Evolutionary conservation across 1,140 invertebrate species (phyloP), one percentile per base, ranked within the genome.

Genomic region (Cydia fagiglandana): DNA sequence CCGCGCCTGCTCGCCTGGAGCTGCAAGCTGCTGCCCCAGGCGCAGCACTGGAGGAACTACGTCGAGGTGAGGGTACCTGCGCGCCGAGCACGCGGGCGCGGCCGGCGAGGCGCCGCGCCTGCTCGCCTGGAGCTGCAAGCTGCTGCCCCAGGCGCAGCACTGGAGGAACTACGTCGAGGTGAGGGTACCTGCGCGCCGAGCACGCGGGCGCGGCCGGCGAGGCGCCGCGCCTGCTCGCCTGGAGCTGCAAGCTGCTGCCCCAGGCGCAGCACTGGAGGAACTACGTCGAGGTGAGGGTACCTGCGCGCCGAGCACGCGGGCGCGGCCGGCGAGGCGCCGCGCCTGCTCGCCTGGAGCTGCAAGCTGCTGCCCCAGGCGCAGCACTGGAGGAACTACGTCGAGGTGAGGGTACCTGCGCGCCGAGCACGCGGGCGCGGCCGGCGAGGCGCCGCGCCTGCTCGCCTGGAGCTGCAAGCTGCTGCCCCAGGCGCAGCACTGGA

Each of bases 81-180:
- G 15, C 6, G 53, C 0, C 53, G 7, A 2, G 47, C 3, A 9
- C 47, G 47, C 47, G 13, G 38, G 38, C 38, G 38, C 98, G 0
- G 96, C 97, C 86, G 97, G 96, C 2, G 97, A 98, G 94, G 96
- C 97, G 15, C 95, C 95, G 81, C 94, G 97, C 53, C 93, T 98
- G 12, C 92, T 98, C 64, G 96, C 97, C 76, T 97, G 96, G 95
- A 91, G 97, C 15, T 94, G 97, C 45, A 97, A 96, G 86, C 96
- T 97, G 89, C 83, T 93, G 78, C 12, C 78, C 73, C 56, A 75
- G 20, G 20, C 76, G 79, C 20, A 64, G 64, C 47, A 80, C 76
- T 34, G 70, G 28, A 10, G 64, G 4, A 77, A 76, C 53, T 75
- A 76, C 5, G 45, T 76, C n/a, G 73, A 77, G 81, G 79, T 79